phyloP scores from a whole-genome alignment of 2,113 vertebrate species.

The Rana temporaria region DNA sequence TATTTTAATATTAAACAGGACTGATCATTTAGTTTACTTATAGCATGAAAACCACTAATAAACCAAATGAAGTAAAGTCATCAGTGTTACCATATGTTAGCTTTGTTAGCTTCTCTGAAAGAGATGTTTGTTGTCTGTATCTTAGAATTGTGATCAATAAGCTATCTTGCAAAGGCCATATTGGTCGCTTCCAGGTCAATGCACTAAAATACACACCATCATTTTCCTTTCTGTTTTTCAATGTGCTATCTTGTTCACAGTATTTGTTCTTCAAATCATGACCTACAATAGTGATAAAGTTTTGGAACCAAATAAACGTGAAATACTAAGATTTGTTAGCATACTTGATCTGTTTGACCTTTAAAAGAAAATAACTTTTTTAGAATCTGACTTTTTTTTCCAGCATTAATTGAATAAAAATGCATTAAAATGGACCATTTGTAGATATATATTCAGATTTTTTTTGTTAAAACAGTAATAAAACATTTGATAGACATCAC shows the following conservation, averaged over 20 bases:
- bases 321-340: background rate
- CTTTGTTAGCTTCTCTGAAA: conserved; percentile 52
- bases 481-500: conserved; percentile 61
- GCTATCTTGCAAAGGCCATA: conserved; percentile 55
- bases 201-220: conserved; percentile 16
- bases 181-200: conserved; percentile 57
- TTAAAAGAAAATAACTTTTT: background rate
- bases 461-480: background rate
- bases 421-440: too few relatives aligned
- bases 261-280: conserved; percentile 49
- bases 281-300: conserved; percentile 25
- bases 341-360: conserved; percentile 32
- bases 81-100: conserved; percentile 6
- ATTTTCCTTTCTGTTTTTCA: conserved; percentile 7
- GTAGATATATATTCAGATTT: background rate
- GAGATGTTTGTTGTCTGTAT: conserved; percentile 38
- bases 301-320: conserved; percentile 28
- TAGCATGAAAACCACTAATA: background rate
- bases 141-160: conserved; percentile 58
- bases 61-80: conserved; percentile 20
- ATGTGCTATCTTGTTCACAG: background rate
- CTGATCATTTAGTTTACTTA: background rate
- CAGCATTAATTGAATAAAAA: too few relatives aligned
- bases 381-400: too few relatives aligned
- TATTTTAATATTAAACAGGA: background rate